Base-by-base conservation (phyloP, 1,140 invertebrate species). In the Drosophila chauvacae region DNA sequence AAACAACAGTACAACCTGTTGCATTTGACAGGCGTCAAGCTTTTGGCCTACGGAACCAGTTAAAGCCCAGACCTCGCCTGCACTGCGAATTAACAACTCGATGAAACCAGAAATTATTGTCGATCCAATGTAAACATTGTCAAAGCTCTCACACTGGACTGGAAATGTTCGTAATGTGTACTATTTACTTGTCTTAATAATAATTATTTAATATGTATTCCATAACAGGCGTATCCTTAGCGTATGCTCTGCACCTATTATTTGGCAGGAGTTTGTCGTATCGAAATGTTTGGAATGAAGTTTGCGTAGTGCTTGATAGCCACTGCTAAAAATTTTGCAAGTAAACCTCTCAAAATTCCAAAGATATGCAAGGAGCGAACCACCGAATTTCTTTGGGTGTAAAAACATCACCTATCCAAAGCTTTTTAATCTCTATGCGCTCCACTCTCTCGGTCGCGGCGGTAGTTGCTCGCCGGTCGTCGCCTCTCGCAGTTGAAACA, bases 371-470 rank as follows among this genome's bases (percentile, higher is more conserved):
- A 6, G 7, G n/a, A 11, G 13, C 13, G 16, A 48, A 30, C 14
- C 11, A 16, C 9, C 2, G 0, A 23, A 11, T 66, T 65, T 69
- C 41, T 61, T 70, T 23, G 45, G 33, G 71, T 74, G 57, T 50
- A 39, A 74, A 62, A 74, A 47, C 68, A 45, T 37, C 50, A 48
- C 14, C 42, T 14, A 56, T 44, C 16, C 20, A 47, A 47, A 74
- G 71, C 71, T 74, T 41, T 73, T 37, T 62, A 18, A 26, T 71
- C 51, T 55, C 33, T 39, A 37, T 70, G 64, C 39, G 47, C 39
- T 39, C 68, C 39, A 48, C 7, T 59, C 35, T 62, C 57, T 23
- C 26, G 35, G 18, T n/a, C 23, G 23, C 33, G 20, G 51, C 20
- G 33, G 20, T 55, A 72, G 69, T 72, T 39, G 35, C 20, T 37